Conservation (phyloP, 2,888 invertebrate species). For the Phanerotoma sp. region DNA sequence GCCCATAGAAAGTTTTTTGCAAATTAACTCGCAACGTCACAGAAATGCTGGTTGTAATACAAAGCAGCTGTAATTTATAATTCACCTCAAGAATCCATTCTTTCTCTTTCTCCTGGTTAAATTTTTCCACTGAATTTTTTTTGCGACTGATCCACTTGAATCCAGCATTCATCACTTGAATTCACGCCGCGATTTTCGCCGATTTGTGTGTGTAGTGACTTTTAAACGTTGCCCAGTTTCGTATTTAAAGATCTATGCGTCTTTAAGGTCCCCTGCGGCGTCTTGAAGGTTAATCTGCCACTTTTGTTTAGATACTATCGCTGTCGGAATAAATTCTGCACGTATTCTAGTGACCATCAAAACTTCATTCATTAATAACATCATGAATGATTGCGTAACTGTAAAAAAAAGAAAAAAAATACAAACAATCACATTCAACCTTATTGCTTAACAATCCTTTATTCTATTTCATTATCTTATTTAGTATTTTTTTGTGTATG, state of each 20-base stretch:
- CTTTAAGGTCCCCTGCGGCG: neutral
- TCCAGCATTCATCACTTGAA: constrained; percentile 16
- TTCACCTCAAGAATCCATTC: constrained; percentile 36
- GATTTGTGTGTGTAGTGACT: constrained; percentile 42
- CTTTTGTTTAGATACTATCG: neutral
- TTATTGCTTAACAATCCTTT: no score
- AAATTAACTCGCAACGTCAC: constrained; percentile 15
- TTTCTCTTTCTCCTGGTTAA: constrained; percentile 33
- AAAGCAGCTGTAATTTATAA: constrained; percentile 38
- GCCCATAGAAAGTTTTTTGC: constrained; percentile 4
- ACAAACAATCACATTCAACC: no score
- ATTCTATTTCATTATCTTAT: no score
- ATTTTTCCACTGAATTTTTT: constrained; percentile 29
- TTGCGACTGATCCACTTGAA: constrained; percentile 18
- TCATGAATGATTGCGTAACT: no score
- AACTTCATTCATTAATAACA: no score
- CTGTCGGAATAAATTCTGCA: neutral
- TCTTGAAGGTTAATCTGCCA: constrained; percentile 5
- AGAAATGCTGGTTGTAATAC: constrained; percentile 32
- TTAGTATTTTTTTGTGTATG: no score
- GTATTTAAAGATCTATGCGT: constrained; percentile 13
- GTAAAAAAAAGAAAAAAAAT: no score
- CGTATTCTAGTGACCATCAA: no score
- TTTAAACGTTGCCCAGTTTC: constrained; percentile 49
- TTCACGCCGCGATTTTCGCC: constrained; percentile 24